phyloP scores from a whole-genome alignment of 2,113 vertebrate genomes.

The Amphiprion percula region DNA sequence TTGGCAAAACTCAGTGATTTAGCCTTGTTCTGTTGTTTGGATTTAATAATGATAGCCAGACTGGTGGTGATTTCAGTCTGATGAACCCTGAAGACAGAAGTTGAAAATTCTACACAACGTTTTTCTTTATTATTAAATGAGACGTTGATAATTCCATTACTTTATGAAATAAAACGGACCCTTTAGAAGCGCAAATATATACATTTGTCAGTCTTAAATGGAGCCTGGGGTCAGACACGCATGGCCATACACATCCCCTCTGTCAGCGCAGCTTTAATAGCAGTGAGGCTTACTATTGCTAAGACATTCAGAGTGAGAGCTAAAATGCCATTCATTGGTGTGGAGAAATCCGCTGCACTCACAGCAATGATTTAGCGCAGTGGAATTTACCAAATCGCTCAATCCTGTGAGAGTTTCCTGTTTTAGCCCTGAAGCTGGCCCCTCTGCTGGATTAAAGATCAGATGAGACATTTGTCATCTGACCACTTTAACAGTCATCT shows the following conservation, averaged over 20 bases:
- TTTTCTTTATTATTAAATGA: neutral
- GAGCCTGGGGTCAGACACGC: neutral
- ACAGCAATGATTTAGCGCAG: slow-evolving; percentile 65
- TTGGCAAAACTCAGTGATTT: slow-evolving; percentile 54
- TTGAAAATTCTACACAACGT: neutral
- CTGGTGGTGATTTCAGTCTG: neutral
- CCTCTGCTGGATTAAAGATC: slow-evolving; percentile 72
- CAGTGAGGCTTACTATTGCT: neutral
- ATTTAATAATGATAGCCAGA: neutral
- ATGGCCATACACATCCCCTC: slow-evolving; percentile 18
- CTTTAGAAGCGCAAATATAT: neutral
- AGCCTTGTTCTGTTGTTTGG: slow-evolving; percentile 30
- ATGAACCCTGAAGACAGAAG: slow-evolving; percentile 10
- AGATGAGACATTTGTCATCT: slow-evolving; percentile 84
- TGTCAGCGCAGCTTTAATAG: slow-evolving; percentile 14
- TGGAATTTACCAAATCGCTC: slow-evolving; percentile 74
- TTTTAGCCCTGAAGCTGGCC: slow-evolving; percentile 70
- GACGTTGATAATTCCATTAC: neutral
- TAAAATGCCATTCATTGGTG: slow-evolving; percentile 53
- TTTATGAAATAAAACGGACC: neutral
- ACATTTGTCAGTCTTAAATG: neutral
- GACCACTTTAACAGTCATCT: slow-evolving; percentile 81
- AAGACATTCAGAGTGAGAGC: slow-evolving; percentile 26
- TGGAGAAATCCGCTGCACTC: slow-evolving; percentile 46
- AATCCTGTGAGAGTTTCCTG: slow-evolving; percentile 72